Conservation (phyloP, 1,140 invertebrate genomes). For the Homarus americanus region DNA sequence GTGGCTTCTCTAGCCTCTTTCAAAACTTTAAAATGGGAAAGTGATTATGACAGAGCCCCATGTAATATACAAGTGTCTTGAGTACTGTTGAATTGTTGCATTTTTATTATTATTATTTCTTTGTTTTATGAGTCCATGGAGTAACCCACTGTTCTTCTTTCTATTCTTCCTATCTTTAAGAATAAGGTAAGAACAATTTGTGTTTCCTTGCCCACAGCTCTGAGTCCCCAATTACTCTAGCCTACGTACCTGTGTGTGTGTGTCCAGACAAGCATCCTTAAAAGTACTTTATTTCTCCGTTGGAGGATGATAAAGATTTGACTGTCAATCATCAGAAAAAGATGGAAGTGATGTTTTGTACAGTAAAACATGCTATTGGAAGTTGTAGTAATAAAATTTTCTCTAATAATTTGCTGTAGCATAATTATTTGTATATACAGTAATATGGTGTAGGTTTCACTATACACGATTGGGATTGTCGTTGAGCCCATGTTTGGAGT, state of each 20-base stretch:
- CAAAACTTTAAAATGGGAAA: not conserved
- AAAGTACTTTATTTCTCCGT: conserved; percentile 2
- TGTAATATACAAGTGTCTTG: conserved; percentile 5
- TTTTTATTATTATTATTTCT: conserved; percentile 55
- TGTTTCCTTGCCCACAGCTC: conserved; percentile 35
- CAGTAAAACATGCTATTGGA: no score
- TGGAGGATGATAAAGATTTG: conserved; percentile 23
- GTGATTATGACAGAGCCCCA: conserved; percentile 12
- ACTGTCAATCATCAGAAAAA: no score
- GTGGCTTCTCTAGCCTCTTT: no score
- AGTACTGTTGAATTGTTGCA: conserved; percentile 45
- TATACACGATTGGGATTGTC: no score
- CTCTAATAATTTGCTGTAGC: no score
- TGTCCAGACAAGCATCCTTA: not conserved
- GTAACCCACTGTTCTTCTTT: conserved; percentile 67
- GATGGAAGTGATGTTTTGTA: no score
- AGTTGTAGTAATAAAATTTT: no score
- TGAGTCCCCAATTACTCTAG: conserved; percentile 23
- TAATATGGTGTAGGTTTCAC: no score
- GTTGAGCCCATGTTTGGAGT: no score
- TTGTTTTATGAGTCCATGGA: conserved; percentile 62
- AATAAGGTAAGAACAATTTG: conserved; percentile 70
- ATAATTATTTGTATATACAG: no score
- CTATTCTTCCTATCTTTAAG: conserved; percentile 56
- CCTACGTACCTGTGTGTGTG: not conserved